Base-by-base conservation (phyloP, 1,140 invertebrate species). In the Drosophila tropicalis region DNA sequence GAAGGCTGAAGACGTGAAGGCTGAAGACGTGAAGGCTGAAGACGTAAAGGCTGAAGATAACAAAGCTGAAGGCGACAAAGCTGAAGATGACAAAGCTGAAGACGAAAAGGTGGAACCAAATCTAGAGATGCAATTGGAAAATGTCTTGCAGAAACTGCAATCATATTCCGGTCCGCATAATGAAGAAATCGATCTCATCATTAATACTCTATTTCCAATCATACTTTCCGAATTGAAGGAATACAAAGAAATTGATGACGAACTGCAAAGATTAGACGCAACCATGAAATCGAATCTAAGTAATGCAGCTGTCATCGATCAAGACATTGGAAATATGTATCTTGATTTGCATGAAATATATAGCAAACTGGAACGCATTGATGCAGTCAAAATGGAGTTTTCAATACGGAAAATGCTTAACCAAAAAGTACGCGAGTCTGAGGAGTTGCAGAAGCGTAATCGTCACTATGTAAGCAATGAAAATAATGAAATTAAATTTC, bases 401-500 rank as follows among this genome's bases (percentile, higher is more conserved):
- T 29, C 32, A 2, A 19, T 15, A 0, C 12, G 57, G 7, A 15
- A 22, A 3, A 70, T 12, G 62, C 7, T 61, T 76, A 0, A 4
- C 1, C 0, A 77, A 41, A 2, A 67, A 67, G 41, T 67, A 4
- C 12, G 25, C 1, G 61, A 78, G 34, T 76, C 81, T 3, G 62
- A 85, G 25, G n/a, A 60, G 0, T 66, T 73, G 1, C 34, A 69
- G 0, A 44, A 36, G 4, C 62, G 44, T 25, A 64, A 39, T 4
- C 67, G 63, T 3, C 81, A 80, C 9, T 83, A 60, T 36, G 66
- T 83, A 1, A 39, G 3, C 0, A 76, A 81, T 44, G 70, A 83
- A 44, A 39, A 13, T 7, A 39, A 39, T 15, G n/a, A 57, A 7
- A 13, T 74, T 40, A 41, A n/a, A 47, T 15, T 39, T 47, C 72